Base-by-base conservation (phyloP, 1,140 invertebrate genomes). In the Asbolus verrucosus region DNA sequence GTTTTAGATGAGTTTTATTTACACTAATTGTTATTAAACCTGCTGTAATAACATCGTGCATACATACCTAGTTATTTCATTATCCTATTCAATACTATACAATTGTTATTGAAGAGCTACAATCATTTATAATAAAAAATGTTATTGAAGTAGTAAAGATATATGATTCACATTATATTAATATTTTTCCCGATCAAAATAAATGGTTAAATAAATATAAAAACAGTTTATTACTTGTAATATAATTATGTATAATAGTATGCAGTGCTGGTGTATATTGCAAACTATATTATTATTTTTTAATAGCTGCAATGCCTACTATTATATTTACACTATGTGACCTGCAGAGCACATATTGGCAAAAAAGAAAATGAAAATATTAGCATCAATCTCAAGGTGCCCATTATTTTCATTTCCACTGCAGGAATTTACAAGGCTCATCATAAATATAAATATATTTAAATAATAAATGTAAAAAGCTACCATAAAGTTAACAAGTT, bases 61-160 rank as follows among this genome's bases (percentile, higher is more conserved):
- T 54, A 54, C 46, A 54, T 54, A 54, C 46, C n/a, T n/a, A n/a
- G n/a, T 46, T 27, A 24, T 54, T 27, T 54, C 21, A 54, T 54
- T 67, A 67, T 67, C 36, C 43, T 77, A 77, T 70, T 75, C 73
- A 77, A 74, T 77, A 77, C 72, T 77, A 75, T 77, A 77, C 75
- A 77, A 30, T 76, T 75, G 50, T 73, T 67, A 54, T 71, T 69
- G 63, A 77, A 75, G 72, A 75, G 63, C 74, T 75, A 75, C 72
- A 67, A 73, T 74, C 65, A 50, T 43, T 69, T 77, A 74, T 77
- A 75, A 70, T 77, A 77, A 77, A 77, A 76, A 77, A 76, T 72
- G 75, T 76, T 76, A 76, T 76, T 76, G 69, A 73, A 73, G 39
- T 62, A 70, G 63, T 74, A 54, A 54, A 54, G 46, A 54, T 54